Evolutionary conservation across 2,113 vertebrate genomes (phyloP).

Genomic region (Xiphorhynchus elegans): DNA sequence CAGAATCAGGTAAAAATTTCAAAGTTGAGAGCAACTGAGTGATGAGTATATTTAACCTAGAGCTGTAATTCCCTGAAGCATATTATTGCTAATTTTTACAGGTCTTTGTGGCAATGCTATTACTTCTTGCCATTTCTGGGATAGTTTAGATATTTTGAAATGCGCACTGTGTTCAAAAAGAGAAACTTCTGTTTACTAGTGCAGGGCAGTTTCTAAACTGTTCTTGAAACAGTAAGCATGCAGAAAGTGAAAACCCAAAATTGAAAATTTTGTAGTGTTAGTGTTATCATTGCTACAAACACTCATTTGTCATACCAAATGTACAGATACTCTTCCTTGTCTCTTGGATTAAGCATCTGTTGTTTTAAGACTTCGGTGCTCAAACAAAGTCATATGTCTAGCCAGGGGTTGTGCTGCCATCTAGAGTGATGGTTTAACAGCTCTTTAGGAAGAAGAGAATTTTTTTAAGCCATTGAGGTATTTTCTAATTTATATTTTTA

Average conservation of each 20-base stretch:
- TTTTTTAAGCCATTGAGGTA: background rate
- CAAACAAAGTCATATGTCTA: background rate
- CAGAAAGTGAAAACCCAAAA: background rate
- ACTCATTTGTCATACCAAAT: background rate
- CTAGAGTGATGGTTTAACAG: constrained; percentile 36
- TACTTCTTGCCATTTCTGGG: background rate
- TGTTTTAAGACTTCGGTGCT: background rate
- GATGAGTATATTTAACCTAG: background rate
- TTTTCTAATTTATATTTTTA: background rate
- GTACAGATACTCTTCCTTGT: background rate
- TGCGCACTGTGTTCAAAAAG: background rate
- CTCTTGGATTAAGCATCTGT: background rate
- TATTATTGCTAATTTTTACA: background rate
- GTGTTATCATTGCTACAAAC: background rate
- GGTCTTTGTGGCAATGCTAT: background rate
- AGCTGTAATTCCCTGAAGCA: background rate
- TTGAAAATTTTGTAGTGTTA: background rate
- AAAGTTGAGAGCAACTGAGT: background rate
- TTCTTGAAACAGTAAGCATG: background rate
- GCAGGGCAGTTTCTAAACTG: background rate
- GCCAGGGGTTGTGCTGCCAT: constrained; percentile 57
- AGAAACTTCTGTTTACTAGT: background rate
- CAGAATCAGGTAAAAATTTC: constrained; percentile 80
- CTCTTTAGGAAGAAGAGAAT: background rate
- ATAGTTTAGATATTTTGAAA: background rate